These are phyloP conservation scores for Pantherophis guttatus DNA, from an alignment of 2,113 vertebrate genomes.

Conservation along the genomic window DNA sequence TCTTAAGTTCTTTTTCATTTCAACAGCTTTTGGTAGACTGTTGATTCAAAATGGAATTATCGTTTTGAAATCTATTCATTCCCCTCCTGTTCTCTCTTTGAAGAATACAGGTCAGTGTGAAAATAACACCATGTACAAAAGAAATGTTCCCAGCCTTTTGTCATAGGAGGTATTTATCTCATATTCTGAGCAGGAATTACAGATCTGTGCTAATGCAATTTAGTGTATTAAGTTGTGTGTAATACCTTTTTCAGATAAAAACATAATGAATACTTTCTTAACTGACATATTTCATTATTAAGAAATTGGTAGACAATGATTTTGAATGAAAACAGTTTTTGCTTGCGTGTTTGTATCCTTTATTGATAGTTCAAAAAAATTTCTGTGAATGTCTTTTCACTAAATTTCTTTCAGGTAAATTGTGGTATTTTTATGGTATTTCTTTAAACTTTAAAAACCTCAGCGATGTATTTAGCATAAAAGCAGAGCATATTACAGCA, in stretches of 20 bases:
- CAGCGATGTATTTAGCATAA: neutral
- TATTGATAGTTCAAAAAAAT: neutral
- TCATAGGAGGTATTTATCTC: constrained; percentile 20
- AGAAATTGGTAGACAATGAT: neutral
- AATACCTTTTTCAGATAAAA: neutral
- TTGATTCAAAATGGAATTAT: constrained; percentile 51
- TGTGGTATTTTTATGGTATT: neutral
- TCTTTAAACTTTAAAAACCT: neutral
- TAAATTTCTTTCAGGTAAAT: neutral
- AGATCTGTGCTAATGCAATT: constrained; percentile 15
- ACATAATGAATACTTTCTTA: neutral
- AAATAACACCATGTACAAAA: constrained; percentile 12
- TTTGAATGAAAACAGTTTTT: neutral
- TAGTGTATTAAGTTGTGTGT: neutral
- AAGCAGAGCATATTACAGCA: neutral
- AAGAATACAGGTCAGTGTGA: constrained; percentile 36
- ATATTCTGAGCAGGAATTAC: constrained; percentile 2
- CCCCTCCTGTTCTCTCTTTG: constrained; percentile 24
- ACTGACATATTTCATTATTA: constrained; percentile 20
- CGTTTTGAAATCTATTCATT: constrained; percentile 14
- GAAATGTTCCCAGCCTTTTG: constrained; percentile 24
- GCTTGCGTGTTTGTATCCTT: neutral
- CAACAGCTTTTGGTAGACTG: constrained; percentile 51
- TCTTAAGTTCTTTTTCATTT: constrained; percentile 59
- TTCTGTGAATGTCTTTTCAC: neutral